Evolutionary conservation across 2,888 invertebrate genomes (phyloP).

Genomic region (Pharmacophagus antenor): DNA sequence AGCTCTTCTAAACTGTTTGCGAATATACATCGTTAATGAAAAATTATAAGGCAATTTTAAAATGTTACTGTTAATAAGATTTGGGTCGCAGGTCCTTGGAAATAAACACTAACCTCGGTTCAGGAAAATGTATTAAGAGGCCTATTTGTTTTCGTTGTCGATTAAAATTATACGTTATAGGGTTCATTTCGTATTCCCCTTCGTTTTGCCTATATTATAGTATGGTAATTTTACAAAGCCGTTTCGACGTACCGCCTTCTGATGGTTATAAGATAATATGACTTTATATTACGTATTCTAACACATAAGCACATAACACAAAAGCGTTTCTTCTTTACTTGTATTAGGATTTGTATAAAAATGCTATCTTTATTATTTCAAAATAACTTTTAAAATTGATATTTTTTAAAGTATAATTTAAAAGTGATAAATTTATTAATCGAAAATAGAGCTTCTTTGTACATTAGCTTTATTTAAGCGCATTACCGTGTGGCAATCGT

Average conservation of each 20-base stretch:
- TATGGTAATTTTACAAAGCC: slow-evolving; percentile 13
- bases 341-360: no score
- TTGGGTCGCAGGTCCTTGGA: neutral
- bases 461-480: neutral
- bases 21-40: no score
- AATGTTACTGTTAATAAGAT: no score
- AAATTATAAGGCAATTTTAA: no score
- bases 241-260: slow-evolving; percentile 9
- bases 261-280: slow-evolving; percentile 10
- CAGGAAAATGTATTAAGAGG: neutral
- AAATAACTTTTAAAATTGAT: no score
- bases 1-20: no score
- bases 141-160: neutral
- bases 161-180: neutral
- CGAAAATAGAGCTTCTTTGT: neutral
- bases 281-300: neutral
- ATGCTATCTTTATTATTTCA: no score
- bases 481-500: neutral
- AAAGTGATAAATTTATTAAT: neutral
- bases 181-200: slow-evolving; percentile 10
- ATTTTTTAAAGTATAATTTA: no score
- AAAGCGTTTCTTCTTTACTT: no score
- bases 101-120: neutral
- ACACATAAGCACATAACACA: no score
- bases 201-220: neutral